Conservation (phyloP, 1,140 invertebrate species). For the Neotoxoptera formosana region DNA sequence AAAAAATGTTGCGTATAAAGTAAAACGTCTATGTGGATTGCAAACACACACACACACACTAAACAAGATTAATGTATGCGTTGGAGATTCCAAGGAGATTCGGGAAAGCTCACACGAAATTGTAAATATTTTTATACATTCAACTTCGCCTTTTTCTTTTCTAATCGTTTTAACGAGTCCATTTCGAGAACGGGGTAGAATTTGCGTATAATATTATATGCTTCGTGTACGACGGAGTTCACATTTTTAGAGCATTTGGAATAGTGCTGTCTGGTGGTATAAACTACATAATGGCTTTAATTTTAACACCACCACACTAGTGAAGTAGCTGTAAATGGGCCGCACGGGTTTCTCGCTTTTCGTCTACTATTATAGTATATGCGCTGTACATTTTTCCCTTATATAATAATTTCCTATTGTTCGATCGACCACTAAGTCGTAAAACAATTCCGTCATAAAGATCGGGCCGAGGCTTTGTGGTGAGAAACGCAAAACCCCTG, state of each 20-base stretch:
- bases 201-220: not conserved
- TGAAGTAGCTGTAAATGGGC: not conserved
- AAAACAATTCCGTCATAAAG: conserved; percentile 40
- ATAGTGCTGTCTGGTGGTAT: not conserved
- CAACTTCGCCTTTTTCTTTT: not conserved
- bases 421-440: conserved; percentile 32
- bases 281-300: not conserved
- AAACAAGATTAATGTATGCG: not conserved
- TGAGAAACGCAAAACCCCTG: not conserved
- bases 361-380: not conserved
- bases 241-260: not conserved
- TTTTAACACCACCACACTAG: not conserved
- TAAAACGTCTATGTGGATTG: not conserved
- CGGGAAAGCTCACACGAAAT: not conserved
- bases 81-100: not conserved
- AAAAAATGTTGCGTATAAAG: not conserved
- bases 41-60: not conserved
- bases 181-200: not conserved
- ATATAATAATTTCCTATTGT: conserved; percentile 16
- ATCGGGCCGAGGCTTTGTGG: not conserved
- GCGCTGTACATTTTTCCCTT: not conserved
- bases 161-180: not conserved
- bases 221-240: not conserved
- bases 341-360: not conserved
- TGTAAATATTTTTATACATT: not conserved